Conservation (phyloP, 2,797 vertebrate genomes). For the Spea hammondii region DNA sequence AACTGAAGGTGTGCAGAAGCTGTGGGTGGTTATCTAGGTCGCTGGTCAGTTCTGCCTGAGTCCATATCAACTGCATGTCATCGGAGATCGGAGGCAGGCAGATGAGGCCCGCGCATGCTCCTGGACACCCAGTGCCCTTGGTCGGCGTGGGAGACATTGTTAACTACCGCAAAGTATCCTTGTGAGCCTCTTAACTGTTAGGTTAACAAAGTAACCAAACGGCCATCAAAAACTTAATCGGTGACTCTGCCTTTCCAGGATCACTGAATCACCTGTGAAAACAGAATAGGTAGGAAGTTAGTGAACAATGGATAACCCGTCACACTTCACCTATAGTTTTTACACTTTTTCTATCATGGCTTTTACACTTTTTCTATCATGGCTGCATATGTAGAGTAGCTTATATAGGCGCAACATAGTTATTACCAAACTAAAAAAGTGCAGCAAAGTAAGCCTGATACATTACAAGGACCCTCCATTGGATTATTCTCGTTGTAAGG, state of each 20-base stretch:
- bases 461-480: too few relatives aligned
- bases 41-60: constrained; percentile 83
- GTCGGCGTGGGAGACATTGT: constrained; percentile 56
- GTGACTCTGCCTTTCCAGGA: not conserved
- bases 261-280: constrained; percentile 5
- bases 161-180: not conserved
- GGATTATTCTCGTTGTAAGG: too few relatives aligned
- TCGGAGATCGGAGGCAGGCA: constrained; percentile 87
- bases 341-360: too few relatives aligned
- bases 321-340: too few relatives aligned
- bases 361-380: too few relatives aligned
- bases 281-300: not conserved
- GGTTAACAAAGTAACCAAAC: not conserved
- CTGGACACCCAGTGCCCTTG: constrained; percentile 58
- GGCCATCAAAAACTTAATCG: not conserved
- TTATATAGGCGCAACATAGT: too few relatives aligned
- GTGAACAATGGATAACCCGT: too few relatives aligned
- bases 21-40: constrained; percentile 81
- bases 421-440: too few relatives aligned
- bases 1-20: constrained; percentile 84
- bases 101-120: constrained; percentile 64
- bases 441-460: too few relatives aligned
- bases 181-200: not conserved
- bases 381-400: too few relatives aligned
- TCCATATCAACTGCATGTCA: constrained; percentile 87